Conservation (phyloP, 2,797 vertebrate species). For the Psittacula derbiana region DNA sequence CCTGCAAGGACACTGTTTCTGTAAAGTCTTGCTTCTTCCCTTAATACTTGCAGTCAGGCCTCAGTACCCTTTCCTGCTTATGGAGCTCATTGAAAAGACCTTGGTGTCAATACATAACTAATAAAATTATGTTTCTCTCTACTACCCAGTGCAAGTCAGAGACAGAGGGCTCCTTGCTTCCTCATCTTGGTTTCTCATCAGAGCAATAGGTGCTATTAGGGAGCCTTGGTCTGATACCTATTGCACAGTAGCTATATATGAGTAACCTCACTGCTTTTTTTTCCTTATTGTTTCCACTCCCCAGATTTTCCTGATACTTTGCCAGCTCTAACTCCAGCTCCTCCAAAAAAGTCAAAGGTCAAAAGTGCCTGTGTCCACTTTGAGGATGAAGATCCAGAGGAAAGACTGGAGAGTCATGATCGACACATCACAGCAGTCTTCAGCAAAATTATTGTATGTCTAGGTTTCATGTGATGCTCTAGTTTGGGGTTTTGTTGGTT, state of each 20-base stretch:
- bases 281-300: background rate
- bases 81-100: background rate
- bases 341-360: slow-evolving; percentile 88
- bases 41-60: background rate
- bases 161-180: background rate
- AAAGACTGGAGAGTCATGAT: slow-evolving; percentile 84
- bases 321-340: slow-evolving; percentile 88
- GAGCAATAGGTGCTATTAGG: background rate
- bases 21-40: background rate
- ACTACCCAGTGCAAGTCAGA: background rate
- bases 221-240: background rate
- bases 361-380: slow-evolving; percentile 79
- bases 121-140: background rate
- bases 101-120: background rate
- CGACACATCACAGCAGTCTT: slow-evolving; percentile 91
- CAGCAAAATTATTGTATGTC: slow-evolving; percentile 89
- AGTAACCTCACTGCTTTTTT: background rate
- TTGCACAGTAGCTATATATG: background rate
- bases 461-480: background rate
- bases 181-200: background rate
- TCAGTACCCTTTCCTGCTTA: background rate
- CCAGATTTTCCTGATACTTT: slow-evolving; percentile 88
- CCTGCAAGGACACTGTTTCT: background rate
- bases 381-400: slow-evolving; percentile 84
- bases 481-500: background rate